These are phyloP conservation scores for Calephelis virginiensis DNA, from an alignment of 1,140 invertebrate genomes.

Conservation along the genomic window DNA sequence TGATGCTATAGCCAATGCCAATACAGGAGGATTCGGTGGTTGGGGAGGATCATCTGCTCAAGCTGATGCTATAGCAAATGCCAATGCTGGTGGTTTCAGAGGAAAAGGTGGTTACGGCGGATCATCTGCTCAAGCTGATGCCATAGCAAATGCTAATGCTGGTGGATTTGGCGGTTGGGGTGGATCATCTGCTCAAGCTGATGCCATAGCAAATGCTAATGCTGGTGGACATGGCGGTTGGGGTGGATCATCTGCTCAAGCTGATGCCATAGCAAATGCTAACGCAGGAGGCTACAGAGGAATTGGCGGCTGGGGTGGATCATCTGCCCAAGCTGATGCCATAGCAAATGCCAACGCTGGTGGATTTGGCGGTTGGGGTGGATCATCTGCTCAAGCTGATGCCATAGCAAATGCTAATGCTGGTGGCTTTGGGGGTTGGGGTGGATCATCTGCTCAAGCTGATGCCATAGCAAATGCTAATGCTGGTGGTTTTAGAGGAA, in stretches of 20 bases:
- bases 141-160: constrained; percentile 26
- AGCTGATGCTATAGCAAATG: constrained; percentile 20
- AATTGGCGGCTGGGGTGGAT: constrained; percentile 10
- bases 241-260: constrained; percentile 23
- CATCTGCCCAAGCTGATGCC: constrained; percentile 29
- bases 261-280: constrained; percentile 18
- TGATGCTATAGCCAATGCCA: constrained; percentile 26
- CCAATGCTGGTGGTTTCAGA: constrained; percentile 3
- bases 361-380: not conserved
- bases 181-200: constrained; percentile 27
- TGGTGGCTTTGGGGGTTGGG: constrained; percentile 18
- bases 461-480: constrained; percentile 28
- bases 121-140: constrained; percentile 26
- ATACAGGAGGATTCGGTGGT: constrained; percentile 20
- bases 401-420: constrained; percentile 23
- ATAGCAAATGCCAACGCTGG: constrained; percentile 14
- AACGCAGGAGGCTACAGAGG: constrained; percentile 9
- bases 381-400: constrained; percentile 30
- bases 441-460: constrained; percentile 22
- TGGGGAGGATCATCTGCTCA: constrained; percentile 20
- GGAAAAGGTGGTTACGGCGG: constrained; percentile 11
- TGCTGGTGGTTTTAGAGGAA: constrained; percentile 6
- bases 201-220: constrained; percentile 26
- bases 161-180: constrained; percentile 10
- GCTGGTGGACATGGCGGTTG: constrained; percentile 20